Percentiles rank a stretch among this genome's conserved stretches.
These are phyloP conservation scores for Aptenodytes forsteri DNA, from an alignment of 2,113 vertebrate species.

Conservation along the genomic window DNA sequence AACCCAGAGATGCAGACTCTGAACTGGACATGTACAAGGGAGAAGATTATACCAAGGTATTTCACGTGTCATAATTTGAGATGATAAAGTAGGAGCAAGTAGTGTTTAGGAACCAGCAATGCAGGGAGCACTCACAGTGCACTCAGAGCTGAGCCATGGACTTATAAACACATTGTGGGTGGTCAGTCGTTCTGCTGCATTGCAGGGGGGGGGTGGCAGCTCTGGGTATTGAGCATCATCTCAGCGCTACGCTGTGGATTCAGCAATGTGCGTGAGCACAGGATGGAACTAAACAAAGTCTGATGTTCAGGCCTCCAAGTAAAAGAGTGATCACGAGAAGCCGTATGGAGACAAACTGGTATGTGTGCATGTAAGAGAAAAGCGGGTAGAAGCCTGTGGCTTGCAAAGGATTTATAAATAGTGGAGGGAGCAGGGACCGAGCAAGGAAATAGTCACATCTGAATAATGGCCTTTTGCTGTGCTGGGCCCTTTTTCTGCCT, in stretches of 20 bases:
- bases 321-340: rapidly evolving
- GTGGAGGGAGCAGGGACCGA: neutral
- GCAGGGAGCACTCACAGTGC: neutral
- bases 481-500: neutral
- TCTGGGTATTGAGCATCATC: neutral
- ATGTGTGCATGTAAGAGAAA: neutral
- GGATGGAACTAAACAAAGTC: neutral
- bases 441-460: neutral
- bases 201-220: neutral
- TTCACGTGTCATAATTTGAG: neutral
- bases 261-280: neutral
- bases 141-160: rapidly evolving
- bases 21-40: neutral
- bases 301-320: neutral
- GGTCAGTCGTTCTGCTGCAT: neutral
- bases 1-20: neutral
- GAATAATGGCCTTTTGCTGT: neutral
- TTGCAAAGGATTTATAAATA: neutral
- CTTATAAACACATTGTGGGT: neutral
- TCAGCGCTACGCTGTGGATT: rapidly evolving
- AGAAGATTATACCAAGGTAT: neutral
- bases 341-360: rapidly evolving
- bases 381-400: neutral
- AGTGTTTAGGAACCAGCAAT: neutral
- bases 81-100: neutral